Percentiles rank a stretch among this genome's conserved stretches.
These are phyloP conservation scores for Drosophila willistoni DNA, from an alignment of 1,140 invertebrate genomes.

Conservation along the genomic window DNA sequence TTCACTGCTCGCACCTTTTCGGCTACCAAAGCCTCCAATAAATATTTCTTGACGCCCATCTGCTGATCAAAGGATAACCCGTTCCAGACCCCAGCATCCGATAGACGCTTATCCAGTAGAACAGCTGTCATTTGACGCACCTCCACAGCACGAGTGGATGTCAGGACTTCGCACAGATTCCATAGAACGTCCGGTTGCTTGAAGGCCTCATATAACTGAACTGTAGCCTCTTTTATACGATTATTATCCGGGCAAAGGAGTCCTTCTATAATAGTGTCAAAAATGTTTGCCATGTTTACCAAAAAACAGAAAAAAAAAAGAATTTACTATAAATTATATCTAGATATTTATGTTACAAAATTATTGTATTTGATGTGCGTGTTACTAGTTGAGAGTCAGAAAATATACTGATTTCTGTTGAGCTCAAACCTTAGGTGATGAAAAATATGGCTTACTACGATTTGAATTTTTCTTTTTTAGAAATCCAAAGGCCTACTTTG, in stretches of 20 bases:
- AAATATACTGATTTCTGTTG: too few species aligned
- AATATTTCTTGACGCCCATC: slow-evolving; percentile 85
- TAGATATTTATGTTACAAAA: background rate
- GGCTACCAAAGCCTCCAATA: slow-evolving; percentile 85
- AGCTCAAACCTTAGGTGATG: too few species aligned
- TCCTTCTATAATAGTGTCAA: slow-evolving; percentile 70
- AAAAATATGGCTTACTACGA: too few species aligned
- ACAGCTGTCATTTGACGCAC: slow-evolving; percentile 88
- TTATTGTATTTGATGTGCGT: background rate
- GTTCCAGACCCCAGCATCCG: slow-evolving; percentile 85
- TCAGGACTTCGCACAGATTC: slow-evolving; percentile 85
- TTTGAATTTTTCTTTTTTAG: too few species aligned
- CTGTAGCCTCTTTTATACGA: slow-evolving; percentile 85
- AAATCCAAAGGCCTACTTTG: too few species aligned
- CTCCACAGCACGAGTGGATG: slow-evolving; percentile 84
- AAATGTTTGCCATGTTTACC: slow-evolving; percentile 43
- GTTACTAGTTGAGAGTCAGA: background rate
- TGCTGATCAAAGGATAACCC: slow-evolving; percentile 84
- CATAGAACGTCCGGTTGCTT: slow-evolving; percentile 86
- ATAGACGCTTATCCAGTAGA: slow-evolving; percentile 86
- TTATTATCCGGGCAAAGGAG: slow-evolving; percentile 70
- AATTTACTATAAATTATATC: too few species aligned
- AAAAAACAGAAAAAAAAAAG: background rate
- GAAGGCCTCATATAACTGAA: slow-evolving; percentile 86
- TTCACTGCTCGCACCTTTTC: slow-evolving; percentile 87